Base-by-base conservation (phyloP, 2,888 invertebrate genomes). In the Aleiodes alternator region DNA sequence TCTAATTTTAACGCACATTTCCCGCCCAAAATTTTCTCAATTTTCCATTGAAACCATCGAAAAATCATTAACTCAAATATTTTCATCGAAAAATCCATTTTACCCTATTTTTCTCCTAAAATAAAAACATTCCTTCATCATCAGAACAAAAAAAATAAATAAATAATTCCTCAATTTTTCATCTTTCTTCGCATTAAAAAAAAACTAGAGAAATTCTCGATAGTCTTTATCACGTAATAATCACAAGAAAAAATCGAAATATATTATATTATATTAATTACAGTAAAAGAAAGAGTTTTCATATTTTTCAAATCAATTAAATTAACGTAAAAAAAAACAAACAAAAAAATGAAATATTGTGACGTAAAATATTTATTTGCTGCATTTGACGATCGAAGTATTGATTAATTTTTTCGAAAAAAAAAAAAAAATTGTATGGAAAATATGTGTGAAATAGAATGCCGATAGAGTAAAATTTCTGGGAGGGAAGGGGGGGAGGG, bases 391-490 rank as follows among this genome's bases (percentile, higher is more conserved):
- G n/a, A 48, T 55, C 70, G 53, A 38, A 69, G 43, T 69, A 56
- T 69, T 23, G 53, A 38, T 43, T 55, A 23, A 38, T 43, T 69
- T 72, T 59, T 72, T 59, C 43, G 72, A 68, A 76, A 23, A 23
- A 23, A 23, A 23, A 23, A 23, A 23, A 23, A 1, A 23, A 23
- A 23, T 61, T 59, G 16, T 51, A 59, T 55, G 29, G 66, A 50
- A n/a, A 50, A 23, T 57, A 56, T 61, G 70, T 34, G 59, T 43
- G 38, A 48, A 43, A 34, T 34, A 34, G 34, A 34, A 6, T 34
- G 23, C 23, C 23, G 23, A 23, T 23, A 23, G 23, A 34, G 2
- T 34, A 4, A 3, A 34, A 34, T 34, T 34, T 6, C 34, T 6
- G 34, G 2, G 23, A 23, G 2, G 2, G 2, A 23, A 2, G 23